Percentiles rank a stretch among this genome's conserved stretches.
phyloP scores from a whole-genome alignment of 2,797 vertebrate species.

The Chiloscyllium punctatum region DNA sequence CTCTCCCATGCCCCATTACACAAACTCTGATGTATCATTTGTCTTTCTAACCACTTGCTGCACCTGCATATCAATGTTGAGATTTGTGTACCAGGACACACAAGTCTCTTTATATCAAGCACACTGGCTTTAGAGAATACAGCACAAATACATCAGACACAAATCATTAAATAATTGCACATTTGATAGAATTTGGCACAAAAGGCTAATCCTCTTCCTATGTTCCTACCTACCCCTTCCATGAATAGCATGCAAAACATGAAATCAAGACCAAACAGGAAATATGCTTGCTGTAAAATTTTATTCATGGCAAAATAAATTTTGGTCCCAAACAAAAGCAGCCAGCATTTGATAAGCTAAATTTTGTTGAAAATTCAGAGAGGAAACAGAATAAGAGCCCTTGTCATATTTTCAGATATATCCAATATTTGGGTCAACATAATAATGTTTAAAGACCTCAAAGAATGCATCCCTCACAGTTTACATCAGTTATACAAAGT shows the following conservation, averaged over 20 bases:
- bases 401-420: slow-evolving; percentile 34
- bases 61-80: no score
- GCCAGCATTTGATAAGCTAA: slow-evolving; percentile 25
- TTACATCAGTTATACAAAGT: slow-evolving; percentile 28
- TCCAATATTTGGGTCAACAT: slow-evolving; percentile 25
- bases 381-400: slow-evolving; percentile 10
- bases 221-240: slow-evolving; percentile 48
- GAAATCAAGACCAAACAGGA: background rate
- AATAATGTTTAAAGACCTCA: slow-evolving; percentile 34
- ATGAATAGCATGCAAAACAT: slow-evolving; percentile 45
- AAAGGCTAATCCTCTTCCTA: no score
- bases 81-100: no score
- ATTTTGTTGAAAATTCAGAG: slow-evolving; percentile 18
- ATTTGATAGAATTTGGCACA: no score
- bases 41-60: no score
- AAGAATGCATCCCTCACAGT: slow-evolving; percentile 3
- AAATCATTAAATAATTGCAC: no score
- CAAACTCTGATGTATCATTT: no score
- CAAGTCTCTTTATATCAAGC: no score
- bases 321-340: slow-evolving; percentile 79
- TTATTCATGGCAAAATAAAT: slow-evolving; percentile 80
- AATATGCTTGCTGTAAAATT: slow-evolving; percentile 81
- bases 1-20: no score
- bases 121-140: no score
- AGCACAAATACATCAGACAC: no score